Base-by-base conservation (phyloP, 1,140 invertebrate genomes). In the Eueides isabella region DNA sequence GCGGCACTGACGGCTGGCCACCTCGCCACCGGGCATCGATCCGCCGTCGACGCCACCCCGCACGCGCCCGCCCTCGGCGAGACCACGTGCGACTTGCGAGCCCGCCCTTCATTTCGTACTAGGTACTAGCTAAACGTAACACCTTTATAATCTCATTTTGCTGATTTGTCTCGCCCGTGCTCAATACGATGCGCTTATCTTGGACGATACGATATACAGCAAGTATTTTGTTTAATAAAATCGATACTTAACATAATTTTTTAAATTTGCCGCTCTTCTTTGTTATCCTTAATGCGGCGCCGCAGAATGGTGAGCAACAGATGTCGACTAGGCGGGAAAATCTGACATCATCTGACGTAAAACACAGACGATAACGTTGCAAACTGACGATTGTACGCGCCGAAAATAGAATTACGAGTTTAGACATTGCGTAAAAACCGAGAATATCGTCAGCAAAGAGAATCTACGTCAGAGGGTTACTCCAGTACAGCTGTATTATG, bases 291-390 rank as follows among this genome's bases (percentile, higher is more conserved):
- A 82, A 65, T 81, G 89, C 87, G 87, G 61, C 83, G 80, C 84
- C 86, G 88, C 81, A 66, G 64, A 71, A 80, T 44, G 44, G 69
- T 61, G 75, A 80, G 88, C 91, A 92, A 92, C 91, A 92, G 91
- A 85, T 91, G 89, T 85, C 79, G 83, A 75, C 72, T 70, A 76
- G 78, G 91, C 88, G 89, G 87, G 88, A 90, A 89, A 85, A 83
- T 88, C 80, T 83, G 81, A 72, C 75, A 79, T 82, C 74, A 63
- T 63, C 61, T 76, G 79, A 85, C 81, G 82, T 71, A 78, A 77
- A 61, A 75, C 67, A 67, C 62, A 63, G 69, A 35, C 64, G 68
- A 61, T 80, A 76, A 84, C 84, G 85, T 81, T 76, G 83, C 72
- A 62, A 67, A 76, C 78, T 80, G 78, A 84, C 81, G 83, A 79